These are phyloP conservation scores for Botia kubotai DNA, from an alignment of 2,797 vertebrate genomes.

Conservation along the genomic window DNA sequence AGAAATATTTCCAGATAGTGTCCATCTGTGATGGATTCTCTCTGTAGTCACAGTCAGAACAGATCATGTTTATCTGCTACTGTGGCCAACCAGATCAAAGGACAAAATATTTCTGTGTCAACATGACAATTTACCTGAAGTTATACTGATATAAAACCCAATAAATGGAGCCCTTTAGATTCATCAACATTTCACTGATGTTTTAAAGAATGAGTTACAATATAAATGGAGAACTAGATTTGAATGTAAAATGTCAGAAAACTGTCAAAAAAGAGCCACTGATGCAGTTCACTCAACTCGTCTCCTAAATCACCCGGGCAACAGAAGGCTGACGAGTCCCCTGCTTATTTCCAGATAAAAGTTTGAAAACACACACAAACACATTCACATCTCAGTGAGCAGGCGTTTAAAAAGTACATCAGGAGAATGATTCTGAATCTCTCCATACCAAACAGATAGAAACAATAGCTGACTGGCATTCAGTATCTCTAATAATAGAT, in stretches of 20 bases:
- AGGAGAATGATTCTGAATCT: constrained; percentile 58
- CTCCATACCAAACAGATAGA: constrained; percentile 70
- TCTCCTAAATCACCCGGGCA: constrained; percentile 40
- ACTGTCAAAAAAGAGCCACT: constrained; percentile 23
- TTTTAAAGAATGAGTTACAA: constrained; percentile 15
- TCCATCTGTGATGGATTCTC: constrained; percentile 24
- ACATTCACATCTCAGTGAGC: constrained; percentile 55
- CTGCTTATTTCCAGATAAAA: constrained; percentile 63
- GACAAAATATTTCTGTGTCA: constrained; percentile 38
- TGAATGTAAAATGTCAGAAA: constrained; percentile 17
- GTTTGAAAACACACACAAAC: constrained; percentile 69
- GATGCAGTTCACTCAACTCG: constrained; percentile 44
- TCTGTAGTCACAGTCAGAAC: constrained; percentile 18
- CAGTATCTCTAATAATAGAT: no score
- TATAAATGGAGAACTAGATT: constrained; percentile 27
- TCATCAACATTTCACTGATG: constrained; percentile 47
- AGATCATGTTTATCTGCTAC: constrained; percentile 16
- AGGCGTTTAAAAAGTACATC: constrained; percentile 46
- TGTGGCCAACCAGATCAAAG: constrained; percentile 38
- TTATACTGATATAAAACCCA: constrained; percentile 20
- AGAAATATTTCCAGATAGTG: constrained; percentile 26
- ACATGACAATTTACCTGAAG: constrained; percentile 51
- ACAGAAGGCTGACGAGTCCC: constrained; percentile 9
- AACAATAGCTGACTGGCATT: constrained; percentile 76
- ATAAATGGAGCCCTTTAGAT: constrained; percentile 59